Base-by-base conservation (phyloP, 2,888 invertebrate species). In the Coenonympha arcania region DNA sequence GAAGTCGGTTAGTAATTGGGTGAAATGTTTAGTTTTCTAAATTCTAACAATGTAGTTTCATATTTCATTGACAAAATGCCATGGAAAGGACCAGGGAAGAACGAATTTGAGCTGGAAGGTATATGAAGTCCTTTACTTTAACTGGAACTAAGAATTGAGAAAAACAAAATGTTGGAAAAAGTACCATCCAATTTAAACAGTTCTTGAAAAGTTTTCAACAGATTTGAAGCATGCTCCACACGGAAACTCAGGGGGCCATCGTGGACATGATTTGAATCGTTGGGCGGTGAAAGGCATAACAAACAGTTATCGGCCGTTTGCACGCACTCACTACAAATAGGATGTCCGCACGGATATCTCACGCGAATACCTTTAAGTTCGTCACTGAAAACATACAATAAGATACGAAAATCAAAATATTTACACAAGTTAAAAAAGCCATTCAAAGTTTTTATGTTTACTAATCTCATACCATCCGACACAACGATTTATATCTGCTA, bases 341-440 rank as follows among this genome's bases (percentile, higher is more conserved):
- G 61, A 55, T 83, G 83, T n/a, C 84, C 83, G 62, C 84, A 84
- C 4, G 60, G 45, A 54, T 71, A 80, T 61, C 79, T 72, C 48
- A 68, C 28, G 18, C 72, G 72, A 13, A 48, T 49, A 22, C 73
- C 73, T 54, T 59, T 62, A n/a, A 63, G 52, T 50, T 69, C 74
- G 56, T 79, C 79, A 68, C 85, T 84, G 59, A 20, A 61, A 55
- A 61, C 36, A 57, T 13, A 37, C 47, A 26, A 30, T 24, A 19
- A 24, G 16, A 34, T 4, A 34, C 28, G 20, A 34, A 40, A 36
- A 20, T n/a, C 8, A 41, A 20, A 6, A 26, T 9, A 16, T 18
- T 8, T 6, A 20, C 24, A 15, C 24, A 8, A 15, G 1, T 5
- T 0, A 19, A 18, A 8, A 16, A 19, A 33, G 20, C 13, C 11